Base-by-base conservation (phyloP, 1,140 invertebrate species). In the Lucilia sericata region DNA sequence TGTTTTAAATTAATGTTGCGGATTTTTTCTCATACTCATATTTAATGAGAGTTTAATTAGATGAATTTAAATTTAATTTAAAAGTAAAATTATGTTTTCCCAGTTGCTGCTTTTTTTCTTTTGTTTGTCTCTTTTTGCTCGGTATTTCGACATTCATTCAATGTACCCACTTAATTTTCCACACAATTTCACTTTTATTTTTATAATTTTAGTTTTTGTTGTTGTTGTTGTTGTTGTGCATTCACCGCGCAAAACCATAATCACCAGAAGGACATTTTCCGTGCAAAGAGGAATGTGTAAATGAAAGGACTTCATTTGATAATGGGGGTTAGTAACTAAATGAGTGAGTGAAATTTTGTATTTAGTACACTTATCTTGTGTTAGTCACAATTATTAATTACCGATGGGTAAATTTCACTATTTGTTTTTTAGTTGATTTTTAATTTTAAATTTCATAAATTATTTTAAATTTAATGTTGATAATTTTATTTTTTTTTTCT, bases 181-280 rank as follows among this genome's bases (percentile, higher is more conserved):
- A 70, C 65, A 70, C 65, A 70, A 70, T 70, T 70, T 70, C 65
- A 70, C 65, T 19, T 70, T 70, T 70, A 21, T 70, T 70, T 70
- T 42, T 42, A 42, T 42, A 42, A 42, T 42, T 42, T 42, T 5
- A 8, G 2, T 42, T 70, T 21, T 70, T 30, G 1, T 30, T 30
- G 1, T 30, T 30, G 25, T 2, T 3, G n/a, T n/a, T n/a, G n/a
- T n/a, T n/a, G n/a, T n/a, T n/a, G n/a, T n/a, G n/a, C 19, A 8
- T 7, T 7, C 55, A 17, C 55, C 55, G n/a, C n/a, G 12, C n/a
- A 70, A 21, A 70, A 10, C 19, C 19, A 7, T 70, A 70, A 70
- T 25, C 21, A 12, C 65, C 21, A 42, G 51, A 55, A 55, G 51
- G 51, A 55, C 51, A 17, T 14, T 55, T 17, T 55, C 51, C 0